Percentiles rank a stretch among this genome's conserved stretches.
Evolutionary conservation across 30 jellyfish, hydroid and myxozoan genomes (phyloP).

Genomic region (Aurelia coerulea): DNA sequence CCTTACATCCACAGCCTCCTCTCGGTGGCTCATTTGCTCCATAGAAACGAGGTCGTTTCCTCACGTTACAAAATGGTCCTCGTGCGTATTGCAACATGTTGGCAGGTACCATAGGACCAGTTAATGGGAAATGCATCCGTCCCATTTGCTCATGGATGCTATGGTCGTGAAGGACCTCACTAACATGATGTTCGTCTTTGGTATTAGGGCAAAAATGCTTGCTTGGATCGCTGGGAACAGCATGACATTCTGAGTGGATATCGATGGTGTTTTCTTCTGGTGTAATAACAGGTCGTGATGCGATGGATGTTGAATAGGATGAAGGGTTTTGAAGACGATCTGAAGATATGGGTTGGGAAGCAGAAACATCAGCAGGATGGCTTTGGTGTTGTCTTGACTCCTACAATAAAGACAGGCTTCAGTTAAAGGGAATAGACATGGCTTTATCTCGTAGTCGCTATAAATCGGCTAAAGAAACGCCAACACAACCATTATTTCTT

Average conservation of each 20-base stretch:
- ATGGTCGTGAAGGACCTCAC: constrained; percentile 34
- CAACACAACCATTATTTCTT: no score
- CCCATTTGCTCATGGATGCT: constrained; percentile 53
- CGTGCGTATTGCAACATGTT: constrained; percentile 48
- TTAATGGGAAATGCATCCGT: constrained; percentile 48
- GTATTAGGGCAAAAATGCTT: constrained; percentile 31
- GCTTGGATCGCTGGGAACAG: constrained; percentile 30
- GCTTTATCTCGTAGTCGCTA: no score
- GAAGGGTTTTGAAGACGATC: not conserved
- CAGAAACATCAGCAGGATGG: constrained; percentile 38
- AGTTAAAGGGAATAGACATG: no score
- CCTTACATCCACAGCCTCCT: constrained; percentile 75
- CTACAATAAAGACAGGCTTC: not conserved
- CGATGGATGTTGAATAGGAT: constrained; percentile 9
- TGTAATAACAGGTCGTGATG: constrained; percentile 5
- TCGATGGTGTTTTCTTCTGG: constrained; percentile 23
- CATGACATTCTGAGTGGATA: constrained; percentile 34
- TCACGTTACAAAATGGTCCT: constrained; percentile 51
- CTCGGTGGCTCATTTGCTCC: constrained; percentile 61
- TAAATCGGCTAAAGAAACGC: no score
- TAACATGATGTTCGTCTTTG: constrained; percentile 44
- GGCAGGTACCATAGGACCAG: constrained; percentile 35
- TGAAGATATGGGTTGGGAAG: constrained; percentile 13
- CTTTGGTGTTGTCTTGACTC: constrained; percentile 15
- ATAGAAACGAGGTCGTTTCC: constrained; percentile 70